Conservation (phyloP, 2,797 vertebrate species). For the Hippopotamyrus pictus region DNA sequence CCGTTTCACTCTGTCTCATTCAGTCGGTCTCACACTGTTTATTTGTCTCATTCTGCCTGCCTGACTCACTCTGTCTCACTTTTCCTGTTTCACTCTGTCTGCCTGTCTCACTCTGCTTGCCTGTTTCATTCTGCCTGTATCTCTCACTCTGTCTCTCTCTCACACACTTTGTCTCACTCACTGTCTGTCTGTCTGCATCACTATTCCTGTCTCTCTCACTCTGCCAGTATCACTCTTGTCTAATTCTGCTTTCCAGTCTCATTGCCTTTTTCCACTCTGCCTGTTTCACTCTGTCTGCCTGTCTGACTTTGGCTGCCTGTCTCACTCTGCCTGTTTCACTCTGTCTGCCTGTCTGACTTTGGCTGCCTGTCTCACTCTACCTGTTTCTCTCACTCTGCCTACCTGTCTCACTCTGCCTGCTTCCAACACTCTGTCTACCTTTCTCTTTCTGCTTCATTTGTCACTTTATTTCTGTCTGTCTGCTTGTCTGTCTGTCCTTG, state of each 20-base stretch:
- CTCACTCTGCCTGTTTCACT: not conserved
- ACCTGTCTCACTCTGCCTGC: not conserved
- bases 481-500: not conserved
- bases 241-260: too few relatives aligned
- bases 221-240: not conserved
- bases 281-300: not conserved
- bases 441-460: not conserved
- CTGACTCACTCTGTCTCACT: not conserved
- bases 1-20: not conserved
- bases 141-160: not conserved
- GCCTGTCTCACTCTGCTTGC: not conserved
- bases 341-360: not conserved
- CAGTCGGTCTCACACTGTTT: too few relatives aligned
- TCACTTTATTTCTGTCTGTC: not conserved
- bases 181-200: not conserved
- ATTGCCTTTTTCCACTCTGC: not conserved
- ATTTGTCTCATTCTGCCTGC: not conserved
- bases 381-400: slow-evolving; percentile 28
- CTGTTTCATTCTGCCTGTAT: not conserved
- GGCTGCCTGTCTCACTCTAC: not conserved
- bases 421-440: not conserved
- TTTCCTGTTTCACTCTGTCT: not conserved
- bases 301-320: too few relatives aligned
- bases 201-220: not conserved
- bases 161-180: not conserved